Percentiles rank a stretch among this genome's conserved stretches.
phyloP scores from a whole-genome alignment of 2,888 invertebrate species.

The Nomada flava region DNA sequence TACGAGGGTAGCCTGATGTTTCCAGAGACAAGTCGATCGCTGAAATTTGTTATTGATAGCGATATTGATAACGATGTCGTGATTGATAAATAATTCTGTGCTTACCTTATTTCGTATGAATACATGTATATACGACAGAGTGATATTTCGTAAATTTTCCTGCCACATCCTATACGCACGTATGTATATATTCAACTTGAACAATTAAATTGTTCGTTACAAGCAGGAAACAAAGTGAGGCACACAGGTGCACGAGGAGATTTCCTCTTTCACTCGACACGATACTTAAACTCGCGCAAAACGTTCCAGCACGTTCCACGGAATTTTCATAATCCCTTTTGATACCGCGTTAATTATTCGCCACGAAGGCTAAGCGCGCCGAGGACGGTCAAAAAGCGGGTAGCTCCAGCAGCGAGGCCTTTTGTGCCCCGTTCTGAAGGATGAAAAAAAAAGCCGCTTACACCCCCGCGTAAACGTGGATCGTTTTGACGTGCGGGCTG shows the following conservation, averaged over 20 bases:
- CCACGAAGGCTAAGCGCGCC: constrained; percentile 30
- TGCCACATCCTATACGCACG: too few relatives aligned
- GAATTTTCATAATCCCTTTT: constrained; percentile 58
- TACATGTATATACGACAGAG: too few relatives aligned
- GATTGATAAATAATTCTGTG: too few relatives aligned
- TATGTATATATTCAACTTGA: too few relatives aligned
- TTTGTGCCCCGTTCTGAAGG: constrained; percentile 30
- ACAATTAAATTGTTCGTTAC: too few relatives aligned
- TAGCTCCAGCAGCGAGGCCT: constrained; percentile 25
- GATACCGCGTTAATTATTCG: constrained; percentile 53
- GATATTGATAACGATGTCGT: too few relatives aligned
- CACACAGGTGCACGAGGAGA: not conserved
- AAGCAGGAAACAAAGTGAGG: not conserved
- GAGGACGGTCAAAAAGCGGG: constrained; percentile 41
- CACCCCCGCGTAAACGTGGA: constrained; percentile 40
- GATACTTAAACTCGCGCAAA: constrained; percentile 8
- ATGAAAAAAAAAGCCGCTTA: constrained; percentile 47
- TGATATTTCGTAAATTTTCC: too few relatives aligned
- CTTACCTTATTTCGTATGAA: too few relatives aligned
- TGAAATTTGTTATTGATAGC: too few relatives aligned
- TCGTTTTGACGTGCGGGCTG: constrained; percentile 45
- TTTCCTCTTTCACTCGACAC: not conserved
- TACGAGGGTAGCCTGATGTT: too few relatives aligned
- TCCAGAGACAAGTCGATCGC: too few relatives aligned
- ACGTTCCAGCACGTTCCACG: constrained; percentile 21